These are phyloP conservation scores for Barypeithes pellucidus DNA, from an alignment of 2,888 invertebrate species.

Conservation along the genomic window DNA sequence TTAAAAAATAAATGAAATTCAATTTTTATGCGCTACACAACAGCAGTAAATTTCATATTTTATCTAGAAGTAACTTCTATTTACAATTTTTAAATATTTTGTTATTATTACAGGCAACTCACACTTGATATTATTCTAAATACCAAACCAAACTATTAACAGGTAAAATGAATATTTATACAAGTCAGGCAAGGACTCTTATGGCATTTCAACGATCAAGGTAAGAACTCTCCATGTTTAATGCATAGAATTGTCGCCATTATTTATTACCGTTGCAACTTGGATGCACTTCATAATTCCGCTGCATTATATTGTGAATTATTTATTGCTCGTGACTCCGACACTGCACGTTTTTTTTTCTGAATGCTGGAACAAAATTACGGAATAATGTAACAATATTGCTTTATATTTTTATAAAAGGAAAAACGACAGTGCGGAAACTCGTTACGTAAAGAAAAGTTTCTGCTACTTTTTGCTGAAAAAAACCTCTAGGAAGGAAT, in stretches of 20 bases:
- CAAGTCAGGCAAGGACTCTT: constrained; percentile 12
- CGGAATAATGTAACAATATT: neutral
- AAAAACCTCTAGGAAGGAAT: neutral
- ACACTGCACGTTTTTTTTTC: neutral
- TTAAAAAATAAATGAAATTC: too few species aligned
- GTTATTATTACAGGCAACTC: too few species aligned
- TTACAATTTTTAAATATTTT: too few species aligned
- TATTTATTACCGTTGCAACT: constrained; percentile 33
- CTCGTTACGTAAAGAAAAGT: neutral
- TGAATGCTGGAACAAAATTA: neutral
- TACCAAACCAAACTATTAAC: constrained; percentile 5
- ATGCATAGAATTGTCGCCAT: constrained; percentile 31
- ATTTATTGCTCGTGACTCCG: constrained; percentile 12
- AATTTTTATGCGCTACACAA: too few species aligned
- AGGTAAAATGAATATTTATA: constrained; percentile 28
- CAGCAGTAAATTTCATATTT: too few species aligned
- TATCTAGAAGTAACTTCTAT: too few species aligned
- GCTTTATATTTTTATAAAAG: constrained; percentile 9
- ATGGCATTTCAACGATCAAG: constrained; percentile 41
- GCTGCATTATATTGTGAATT: constrained; percentile 6
- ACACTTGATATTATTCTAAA: neutral
- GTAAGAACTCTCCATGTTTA: constrained; percentile 35
- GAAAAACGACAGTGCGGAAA: neutral
- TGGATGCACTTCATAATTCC: constrained; percentile 36
- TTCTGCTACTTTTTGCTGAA: neutral